phyloP scores from a whole-genome alignment of 2,797 vertebrate species.

The Morelia viridis region DNA sequence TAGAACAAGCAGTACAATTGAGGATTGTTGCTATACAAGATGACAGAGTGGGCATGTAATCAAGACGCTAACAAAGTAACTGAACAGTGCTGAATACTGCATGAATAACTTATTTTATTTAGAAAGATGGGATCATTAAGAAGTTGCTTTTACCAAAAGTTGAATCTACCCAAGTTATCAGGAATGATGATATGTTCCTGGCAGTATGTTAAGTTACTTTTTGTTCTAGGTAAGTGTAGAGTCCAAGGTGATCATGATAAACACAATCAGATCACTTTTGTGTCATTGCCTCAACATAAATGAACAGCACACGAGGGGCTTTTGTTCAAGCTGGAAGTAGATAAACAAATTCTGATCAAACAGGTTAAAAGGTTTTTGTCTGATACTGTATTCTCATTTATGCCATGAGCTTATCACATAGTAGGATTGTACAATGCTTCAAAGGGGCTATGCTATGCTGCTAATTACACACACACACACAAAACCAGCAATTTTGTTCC shows the following conservation, averaged over 20 bases:
- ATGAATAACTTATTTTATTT: neutral
- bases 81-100: neutral
- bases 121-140: neutral
- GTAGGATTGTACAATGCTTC: neutral
- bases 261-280: neutral
- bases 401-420: neutral
- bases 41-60: neutral
- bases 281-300: neutral
- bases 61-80: neutral
- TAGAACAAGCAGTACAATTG: neutral
- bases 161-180: neutral
- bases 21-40: neutral
- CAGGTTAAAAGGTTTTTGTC: neutral
- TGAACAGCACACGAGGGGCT: neutral
- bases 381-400: neutral
- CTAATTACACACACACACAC: neutral
- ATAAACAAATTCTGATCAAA: neutral
- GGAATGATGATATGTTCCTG: neutral
- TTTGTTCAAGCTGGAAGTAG: neutral
- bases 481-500: neutral
- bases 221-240: neutral
- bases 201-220: neutral
- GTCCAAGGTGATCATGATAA: neutral
- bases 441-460: neutral
- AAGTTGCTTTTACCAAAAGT: neutral